Conservation (phyloP, 2,113 vertebrate species). For the Myiagra hebetior region DNA sequence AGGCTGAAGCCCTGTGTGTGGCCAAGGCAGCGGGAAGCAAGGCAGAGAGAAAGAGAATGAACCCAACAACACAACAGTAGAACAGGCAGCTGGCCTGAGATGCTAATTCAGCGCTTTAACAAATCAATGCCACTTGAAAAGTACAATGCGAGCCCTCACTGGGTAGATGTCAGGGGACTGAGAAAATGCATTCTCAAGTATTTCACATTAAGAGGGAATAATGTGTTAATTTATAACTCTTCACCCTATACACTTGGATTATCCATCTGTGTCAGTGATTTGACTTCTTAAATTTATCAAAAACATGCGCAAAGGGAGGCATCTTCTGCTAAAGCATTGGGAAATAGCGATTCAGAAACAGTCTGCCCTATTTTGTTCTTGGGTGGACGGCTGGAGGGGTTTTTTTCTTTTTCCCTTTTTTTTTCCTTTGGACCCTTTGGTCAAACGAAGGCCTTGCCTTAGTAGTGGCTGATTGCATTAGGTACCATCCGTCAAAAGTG, state of each 20-base stretch:
- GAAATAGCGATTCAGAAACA: slow-evolving; percentile 52
- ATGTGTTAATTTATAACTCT: slow-evolving; percentile 99
- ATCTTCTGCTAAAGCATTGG: slow-evolving; percentile 62
- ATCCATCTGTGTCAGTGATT: slow-evolving; percentile 97
- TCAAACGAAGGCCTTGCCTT: slow-evolving; percentile 63
- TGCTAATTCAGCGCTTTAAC: slow-evolving; percentile 99
- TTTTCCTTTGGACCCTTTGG: background rate
- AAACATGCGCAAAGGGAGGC: slow-evolving; percentile 77
- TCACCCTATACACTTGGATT: slow-evolving; percentile 88
- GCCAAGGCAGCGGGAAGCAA: slow-evolving; percentile 65
- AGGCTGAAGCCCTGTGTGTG: slow-evolving; percentile 65
- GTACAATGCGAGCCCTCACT: slow-evolving; percentile 91
- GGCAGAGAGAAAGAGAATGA: slow-evolving; percentile 61
- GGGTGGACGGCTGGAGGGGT: background rate
- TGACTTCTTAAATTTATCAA: slow-evolving; percentile 94
- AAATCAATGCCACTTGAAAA: slow-evolving; percentile 99
- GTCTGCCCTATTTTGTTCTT: slow-evolving; percentile 11
- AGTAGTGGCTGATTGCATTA: slow-evolving; percentile 80
- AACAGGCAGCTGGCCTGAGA: slow-evolving; percentile 87
- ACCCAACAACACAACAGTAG: slow-evolving; percentile 73
- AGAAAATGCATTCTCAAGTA: slow-evolving; percentile 89
- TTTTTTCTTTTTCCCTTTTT: background rate
- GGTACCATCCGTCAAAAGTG: slow-evolving; percentile 86
- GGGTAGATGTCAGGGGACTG: slow-evolving; percentile 86
- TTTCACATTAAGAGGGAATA: slow-evolving; percentile 96